phyloP scores from a whole-genome alignment of 1,140 invertebrate genomes.

The Caenorhabditis remanei region DNA sequence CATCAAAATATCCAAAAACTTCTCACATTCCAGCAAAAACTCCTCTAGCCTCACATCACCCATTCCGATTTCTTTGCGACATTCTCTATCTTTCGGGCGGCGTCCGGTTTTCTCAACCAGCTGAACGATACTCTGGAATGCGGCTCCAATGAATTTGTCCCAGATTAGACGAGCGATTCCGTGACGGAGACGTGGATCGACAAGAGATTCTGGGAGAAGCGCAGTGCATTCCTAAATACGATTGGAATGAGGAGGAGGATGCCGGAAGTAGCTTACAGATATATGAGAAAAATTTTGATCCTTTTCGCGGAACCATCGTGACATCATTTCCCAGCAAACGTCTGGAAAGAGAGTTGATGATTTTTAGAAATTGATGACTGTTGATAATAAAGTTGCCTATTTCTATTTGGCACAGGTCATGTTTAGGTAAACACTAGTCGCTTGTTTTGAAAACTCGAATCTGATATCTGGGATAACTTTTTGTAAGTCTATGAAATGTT shows the following conservation, averaged over 20 bases:
- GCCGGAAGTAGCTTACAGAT: not conserved
- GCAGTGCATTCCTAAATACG: constrained; percentile 13
- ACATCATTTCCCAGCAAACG: constrained; percentile 54
- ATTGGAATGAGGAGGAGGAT: not conserved
- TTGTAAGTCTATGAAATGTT: too few relatives aligned
- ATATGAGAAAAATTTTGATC: not conserved
- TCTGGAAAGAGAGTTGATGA: constrained; percentile 12
- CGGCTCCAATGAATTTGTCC: constrained; percentile 54
- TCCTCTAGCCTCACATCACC: constrained; percentile 31
- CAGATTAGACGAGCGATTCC: constrained; percentile 59
- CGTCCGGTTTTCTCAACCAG: constrained; percentile 56
- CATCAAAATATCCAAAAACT: constrained; percentile 36
- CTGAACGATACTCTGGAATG: not conserved
- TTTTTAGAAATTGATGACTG: constrained; percentile 9
- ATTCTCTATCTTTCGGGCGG: constrained; percentile 55
- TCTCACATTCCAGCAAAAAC: constrained; percentile 37
- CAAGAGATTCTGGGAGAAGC: not conserved
- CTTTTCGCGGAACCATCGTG: constrained; percentile 47
- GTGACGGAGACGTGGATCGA: constrained; percentile 57
- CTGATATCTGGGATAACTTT: too few relatives aligned
- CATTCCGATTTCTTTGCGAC: constrained; percentile 39
- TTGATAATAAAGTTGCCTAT: not conserved
- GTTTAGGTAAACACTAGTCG: too few relatives aligned
- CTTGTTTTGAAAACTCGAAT: too few relatives aligned
- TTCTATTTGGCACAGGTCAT: too few relatives aligned